A percentile compares a stretch with the other conserved stretches of the same genome.
Evolutionary conservation across 1,140 invertebrate genomes (phyloP).

Genomic region (Trichogramma pretiosum): DNA sequence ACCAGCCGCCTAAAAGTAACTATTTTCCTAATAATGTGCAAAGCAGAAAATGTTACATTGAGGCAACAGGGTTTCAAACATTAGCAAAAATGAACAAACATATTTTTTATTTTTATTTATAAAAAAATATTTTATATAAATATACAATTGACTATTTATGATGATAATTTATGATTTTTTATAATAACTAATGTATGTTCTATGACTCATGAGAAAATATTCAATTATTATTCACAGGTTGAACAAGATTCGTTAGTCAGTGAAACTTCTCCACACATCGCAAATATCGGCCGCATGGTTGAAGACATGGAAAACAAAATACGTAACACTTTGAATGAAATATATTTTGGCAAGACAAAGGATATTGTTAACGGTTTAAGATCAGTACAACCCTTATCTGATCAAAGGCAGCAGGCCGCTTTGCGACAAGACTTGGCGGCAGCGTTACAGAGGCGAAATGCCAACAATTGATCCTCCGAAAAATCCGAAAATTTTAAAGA

Average conservation of each 20-base stretch:
- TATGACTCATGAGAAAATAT: conserved; percentile 8
- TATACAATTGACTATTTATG: not conserved
- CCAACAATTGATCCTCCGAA: conserved; percentile 44
- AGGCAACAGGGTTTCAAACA: too few species aligned
- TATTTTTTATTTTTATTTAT: too few species aligned
- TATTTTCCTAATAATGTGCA: too few species aligned
- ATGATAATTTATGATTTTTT: not conserved
- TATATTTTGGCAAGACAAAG: conserved; percentile 99
- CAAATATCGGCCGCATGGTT: conserved; percentile 92
- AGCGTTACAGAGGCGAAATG: conserved; percentile 69
- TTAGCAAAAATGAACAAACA: too few species aligned
- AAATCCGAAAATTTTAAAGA: conserved; percentile 33
- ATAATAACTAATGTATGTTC: not conserved
- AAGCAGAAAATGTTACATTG: too few species aligned
- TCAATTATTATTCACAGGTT: conserved; percentile 49
- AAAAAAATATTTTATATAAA: too few species aligned
- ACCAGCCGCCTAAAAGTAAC: too few species aligned
- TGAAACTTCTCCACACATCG: conserved; percentile 93
- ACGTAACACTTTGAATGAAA: conserved; percentile 93
- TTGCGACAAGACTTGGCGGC: conserved; percentile 79
- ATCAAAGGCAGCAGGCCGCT: conserved; percentile 72
- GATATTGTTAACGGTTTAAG: conserved; percentile 97
- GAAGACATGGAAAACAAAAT: conserved; percentile 99
- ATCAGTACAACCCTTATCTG: conserved; percentile 74
- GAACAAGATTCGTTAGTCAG: conserved; percentile 84